Percentiles rank a stretch among this genome's conserved stretches.
These are phyloP conservation scores for Rostratula benghalensis DNA, from an alignment of 2,113 vertebrate species.

Conservation along the genomic window DNA sequence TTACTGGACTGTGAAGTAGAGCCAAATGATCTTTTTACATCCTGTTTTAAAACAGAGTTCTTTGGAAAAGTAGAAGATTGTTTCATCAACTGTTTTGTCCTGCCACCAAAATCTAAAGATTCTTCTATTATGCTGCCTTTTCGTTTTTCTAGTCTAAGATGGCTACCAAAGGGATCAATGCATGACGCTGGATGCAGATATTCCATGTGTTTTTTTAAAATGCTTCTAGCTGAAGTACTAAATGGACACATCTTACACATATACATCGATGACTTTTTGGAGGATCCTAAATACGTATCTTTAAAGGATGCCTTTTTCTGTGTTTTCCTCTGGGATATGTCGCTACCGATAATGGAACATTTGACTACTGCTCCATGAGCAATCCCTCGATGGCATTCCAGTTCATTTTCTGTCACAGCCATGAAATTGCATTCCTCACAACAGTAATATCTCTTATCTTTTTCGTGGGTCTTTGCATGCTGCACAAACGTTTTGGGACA, in stretches of 20 bases:
- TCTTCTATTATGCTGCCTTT: constrained; percentile 73
- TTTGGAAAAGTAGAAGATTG: constrained; percentile 82
- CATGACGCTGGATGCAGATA: constrained; percentile 78
- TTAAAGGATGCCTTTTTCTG: constrained; percentile 78
- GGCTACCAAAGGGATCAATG: constrained; percentile 72
- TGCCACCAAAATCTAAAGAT: constrained; percentile 66
- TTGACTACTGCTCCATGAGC: constrained; percentile 81
- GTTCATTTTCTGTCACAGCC: constrained; percentile 82
- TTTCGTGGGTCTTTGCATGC: constrained; percentile 85
- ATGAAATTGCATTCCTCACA: constrained; percentile 88
- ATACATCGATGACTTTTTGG: constrained; percentile 75
- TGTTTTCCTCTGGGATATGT: constrained; percentile 73
- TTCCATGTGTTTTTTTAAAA: constrained; percentile 82
- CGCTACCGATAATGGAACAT: constrained; percentile 69
- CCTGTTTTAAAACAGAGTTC: constrained; percentile 83
- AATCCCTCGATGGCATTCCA: constrained; percentile 82
- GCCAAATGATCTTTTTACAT: constrained; percentile 77
- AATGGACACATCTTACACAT: constrained; percentile 84
- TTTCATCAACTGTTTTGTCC: constrained; percentile 75
- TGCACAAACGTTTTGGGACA: constrained; percentile 88
- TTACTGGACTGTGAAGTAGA: constrained; percentile 74
- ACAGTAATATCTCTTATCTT: constrained; percentile 88
- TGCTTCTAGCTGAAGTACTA: constrained; percentile 76
- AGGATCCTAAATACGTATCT: constrained; percentile 67
- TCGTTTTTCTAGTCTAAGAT: constrained; percentile 77